Conservation (phyloP, 2,797 vertebrate species). For the Hephaestus fuliginosus region DNA sequence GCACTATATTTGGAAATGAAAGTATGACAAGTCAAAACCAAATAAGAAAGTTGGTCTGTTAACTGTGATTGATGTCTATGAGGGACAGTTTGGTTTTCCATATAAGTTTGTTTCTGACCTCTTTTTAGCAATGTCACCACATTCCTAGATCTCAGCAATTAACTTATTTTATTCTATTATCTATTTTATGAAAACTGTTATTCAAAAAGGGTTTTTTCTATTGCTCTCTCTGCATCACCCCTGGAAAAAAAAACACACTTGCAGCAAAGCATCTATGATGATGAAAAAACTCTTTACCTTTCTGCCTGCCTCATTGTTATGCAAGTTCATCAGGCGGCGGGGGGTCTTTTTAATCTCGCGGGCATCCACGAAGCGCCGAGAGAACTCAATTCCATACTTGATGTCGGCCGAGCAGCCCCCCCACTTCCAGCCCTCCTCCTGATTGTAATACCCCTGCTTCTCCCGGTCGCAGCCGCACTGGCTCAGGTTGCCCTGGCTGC, state of each 20-base stretch:
- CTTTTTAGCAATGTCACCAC: too few relatives aligned
- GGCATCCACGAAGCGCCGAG: constrained; percentile 96
- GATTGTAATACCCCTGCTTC: constrained; percentile 98
- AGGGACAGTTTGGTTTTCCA: not conserved
- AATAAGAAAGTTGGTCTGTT: not conserved
- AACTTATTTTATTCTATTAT: too few relatives aligned
- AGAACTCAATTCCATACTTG: constrained; percentile 99
- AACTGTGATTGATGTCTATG: not conserved
- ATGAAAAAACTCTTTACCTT: constrained; percentile 87
- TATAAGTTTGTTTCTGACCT: not conserved
- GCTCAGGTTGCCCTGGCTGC: constrained; percentile 99
- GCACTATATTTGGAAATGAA: constrained; percentile 6
- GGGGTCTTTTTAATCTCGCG: constrained; percentile 99
- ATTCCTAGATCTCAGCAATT: too few relatives aligned
- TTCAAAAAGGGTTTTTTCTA: not conserved
- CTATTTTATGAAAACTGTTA: too few relatives aligned
- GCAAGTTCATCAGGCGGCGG: constrained; percentile 98
- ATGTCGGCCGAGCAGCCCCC: constrained; percentile 98
- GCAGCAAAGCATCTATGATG: not conserved
- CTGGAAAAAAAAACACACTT: not conserved
- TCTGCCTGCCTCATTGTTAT: constrained; percentile 99
- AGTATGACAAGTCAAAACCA: not conserved
- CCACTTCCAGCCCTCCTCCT: constrained; percentile 99
- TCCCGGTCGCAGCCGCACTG: constrained; percentile 98
- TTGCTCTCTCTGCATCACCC: not conserved